Conservation (phyloP, 2,113 vertebrate species). For the Anguilla japonica region DNA sequence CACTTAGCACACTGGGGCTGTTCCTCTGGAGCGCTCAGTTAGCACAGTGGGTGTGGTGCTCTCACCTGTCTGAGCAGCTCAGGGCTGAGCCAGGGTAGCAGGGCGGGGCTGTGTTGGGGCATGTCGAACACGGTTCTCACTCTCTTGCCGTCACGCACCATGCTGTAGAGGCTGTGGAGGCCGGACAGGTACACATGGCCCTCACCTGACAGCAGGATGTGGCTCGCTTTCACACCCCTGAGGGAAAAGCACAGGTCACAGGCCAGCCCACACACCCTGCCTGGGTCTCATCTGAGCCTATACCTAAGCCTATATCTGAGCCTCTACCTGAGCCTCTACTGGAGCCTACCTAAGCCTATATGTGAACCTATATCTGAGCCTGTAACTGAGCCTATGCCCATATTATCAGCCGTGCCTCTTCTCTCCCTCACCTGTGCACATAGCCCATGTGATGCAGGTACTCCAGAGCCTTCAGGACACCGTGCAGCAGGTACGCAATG, state of each 20-base stretch:
- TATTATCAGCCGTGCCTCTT: neutral
- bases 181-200: slow-evolving; percentile 93
- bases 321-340: too few species aligned
- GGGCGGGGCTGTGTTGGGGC: slow-evolving; percentile 87
- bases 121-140: slow-evolving; percentile 88
- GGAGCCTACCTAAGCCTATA: too few species aligned
- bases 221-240: slow-evolving; percentile 96
- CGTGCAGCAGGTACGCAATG: slow-evolving; percentile 89
- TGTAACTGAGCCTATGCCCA: neutral
- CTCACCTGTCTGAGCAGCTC: slow-evolving; percentile 95
- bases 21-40: neutral
- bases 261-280: too few species aligned
- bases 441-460: slow-evolving; percentile 94
- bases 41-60: neutral
- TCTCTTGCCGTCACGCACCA: slow-evolving; percentile 88
- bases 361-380: too few species aligned
- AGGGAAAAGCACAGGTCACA: neutral
- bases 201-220: slow-evolving; percentile 91
- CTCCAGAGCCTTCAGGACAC: slow-evolving; percentile 84
- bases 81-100: slow-evolving; percentile 97
- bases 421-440: slow-evolving; percentile 83
- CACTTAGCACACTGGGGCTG: neutral
- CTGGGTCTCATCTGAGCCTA: too few species aligned
- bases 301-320: too few species aligned
- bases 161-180: slow-evolving; percentile 86